Evolutionary conservation across 2,797 vertebrate species (phyloP).

Genomic region (Cirrhinus mrigala): DNA sequence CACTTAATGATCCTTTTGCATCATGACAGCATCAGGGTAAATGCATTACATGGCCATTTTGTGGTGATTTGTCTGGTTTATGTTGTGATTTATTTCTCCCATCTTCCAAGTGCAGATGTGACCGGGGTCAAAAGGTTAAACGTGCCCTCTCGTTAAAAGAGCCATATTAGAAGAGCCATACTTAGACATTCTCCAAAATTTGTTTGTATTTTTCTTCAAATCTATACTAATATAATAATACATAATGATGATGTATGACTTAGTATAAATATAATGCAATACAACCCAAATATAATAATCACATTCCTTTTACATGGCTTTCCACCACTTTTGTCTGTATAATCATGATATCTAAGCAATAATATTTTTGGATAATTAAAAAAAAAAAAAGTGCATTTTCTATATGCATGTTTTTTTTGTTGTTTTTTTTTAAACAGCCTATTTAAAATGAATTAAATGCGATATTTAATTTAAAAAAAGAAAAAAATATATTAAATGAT

Average conservation of each 20-base stretch:
- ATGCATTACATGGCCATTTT: conserved; percentile 42
- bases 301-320: neutral
- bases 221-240: conserved; percentile 23
- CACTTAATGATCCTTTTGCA: conserved; percentile 14
- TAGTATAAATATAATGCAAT: neutral
- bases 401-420: neutral
- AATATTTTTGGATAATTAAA: neutral
- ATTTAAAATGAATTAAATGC: too few species aligned
- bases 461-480: neutral
- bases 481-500: neutral
- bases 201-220: neutral
- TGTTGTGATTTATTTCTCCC: conserved; percentile 76
- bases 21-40: conserved; percentile 21
- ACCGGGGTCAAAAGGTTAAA: conserved; percentile 73
- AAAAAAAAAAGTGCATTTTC: too few species aligned
- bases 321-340: neutral
- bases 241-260: neutral
- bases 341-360: neutral
- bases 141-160: conserved; percentile 62
- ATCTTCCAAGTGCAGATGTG: conserved; percentile 80
- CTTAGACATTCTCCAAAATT: conserved; percentile 3
- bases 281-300: neutral
- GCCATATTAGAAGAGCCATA: conserved; percentile 16
- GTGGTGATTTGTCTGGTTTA: conserved; percentile 56
- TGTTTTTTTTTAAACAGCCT: too few species aligned